Base-by-base conservation (phyloP, 2,113 vertebrate species). In the Regulus satrapa region DNA sequence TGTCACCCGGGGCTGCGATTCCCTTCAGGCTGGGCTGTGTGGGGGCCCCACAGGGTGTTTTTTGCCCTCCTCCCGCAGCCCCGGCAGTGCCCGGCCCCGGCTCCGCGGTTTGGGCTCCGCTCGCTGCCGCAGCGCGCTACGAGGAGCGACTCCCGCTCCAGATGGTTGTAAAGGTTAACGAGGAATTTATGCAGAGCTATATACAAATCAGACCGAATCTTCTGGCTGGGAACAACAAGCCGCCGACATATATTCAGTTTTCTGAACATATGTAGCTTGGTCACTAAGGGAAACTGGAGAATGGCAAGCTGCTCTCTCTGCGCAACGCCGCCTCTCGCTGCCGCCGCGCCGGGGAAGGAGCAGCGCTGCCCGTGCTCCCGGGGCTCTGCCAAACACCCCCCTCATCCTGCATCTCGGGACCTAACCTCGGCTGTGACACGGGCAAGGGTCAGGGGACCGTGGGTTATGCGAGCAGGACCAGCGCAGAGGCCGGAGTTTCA, bases 241-340 rank as follows among this genome's bases (percentile, higher is more conserved):
- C 9, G 7, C 52, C 31, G 66, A 97, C 97, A 97, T 97, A 97
- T 96, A 97, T 97, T 95, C 91, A 61, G 94, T 94, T 95, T 95
- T 93, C 83, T 34, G 93, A 97, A 84, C 95, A 97, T 96, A 97
- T 95, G 95, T 95, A 94, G 95, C 95, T 96, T 84, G 94, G 94
- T 93, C 90, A 95, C 95, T 92, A 76, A 94, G 96, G 96, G 95
- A 88, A 96, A 88, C 87, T 32, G 85, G 88, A 58, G 97, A 94
- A 92, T 14, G 73, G 94, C 96, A 97, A 94, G 94, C 92, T 96
- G 92, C 93, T 94, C 77, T 86, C 93, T 94, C 77, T 86, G 71
- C 86, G 52, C 81, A 97, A 48, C 77, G 1, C 93, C 92, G 36
- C 86, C 85, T 78, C 79, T 82, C 40, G 3, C 90, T 67, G 78